Conservation (phyloP, 2,113 vertebrate species). For the Numenius arquata region DNA sequence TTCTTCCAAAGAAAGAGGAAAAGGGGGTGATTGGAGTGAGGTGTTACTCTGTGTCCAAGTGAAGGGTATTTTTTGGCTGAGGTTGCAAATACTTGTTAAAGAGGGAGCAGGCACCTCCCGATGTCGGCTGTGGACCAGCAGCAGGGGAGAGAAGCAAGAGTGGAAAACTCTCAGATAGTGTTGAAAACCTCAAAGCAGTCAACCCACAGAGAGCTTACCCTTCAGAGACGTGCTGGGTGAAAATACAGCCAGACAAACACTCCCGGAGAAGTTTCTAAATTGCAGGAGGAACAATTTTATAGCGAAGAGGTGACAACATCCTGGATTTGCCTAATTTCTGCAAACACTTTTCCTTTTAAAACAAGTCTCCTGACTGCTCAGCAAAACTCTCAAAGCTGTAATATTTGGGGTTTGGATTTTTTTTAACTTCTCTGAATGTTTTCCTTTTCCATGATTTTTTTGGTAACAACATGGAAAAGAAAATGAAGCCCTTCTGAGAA, state of each 20-base stretch:
- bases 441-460: background rate
- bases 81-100: background rate
- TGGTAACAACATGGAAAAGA: background rate
- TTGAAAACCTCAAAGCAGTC: background rate
- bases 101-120: background rate
- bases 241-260: background rate
- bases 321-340: constrained; percentile 23
- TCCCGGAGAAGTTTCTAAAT: background rate
- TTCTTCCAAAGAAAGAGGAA: background rate
- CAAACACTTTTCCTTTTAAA: background rate
- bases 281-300: background rate
- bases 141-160: background rate
- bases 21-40: background rate
- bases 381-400: background rate
- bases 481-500: background rate
- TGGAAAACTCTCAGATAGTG: background rate
- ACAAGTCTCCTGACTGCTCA: background rate
- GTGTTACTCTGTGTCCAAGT: background rate
- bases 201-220: background rate
- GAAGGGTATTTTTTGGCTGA: background rate
- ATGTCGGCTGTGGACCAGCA: background rate
- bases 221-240: background rate
- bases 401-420: background rate
- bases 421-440: background rate
- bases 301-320: constrained; percentile 14